Evolutionary conservation across 2,797 vertebrate genomes (phyloP), one percentile per base, ranked within the genome.

Genomic region (Heliangelus exortis): DNA sequence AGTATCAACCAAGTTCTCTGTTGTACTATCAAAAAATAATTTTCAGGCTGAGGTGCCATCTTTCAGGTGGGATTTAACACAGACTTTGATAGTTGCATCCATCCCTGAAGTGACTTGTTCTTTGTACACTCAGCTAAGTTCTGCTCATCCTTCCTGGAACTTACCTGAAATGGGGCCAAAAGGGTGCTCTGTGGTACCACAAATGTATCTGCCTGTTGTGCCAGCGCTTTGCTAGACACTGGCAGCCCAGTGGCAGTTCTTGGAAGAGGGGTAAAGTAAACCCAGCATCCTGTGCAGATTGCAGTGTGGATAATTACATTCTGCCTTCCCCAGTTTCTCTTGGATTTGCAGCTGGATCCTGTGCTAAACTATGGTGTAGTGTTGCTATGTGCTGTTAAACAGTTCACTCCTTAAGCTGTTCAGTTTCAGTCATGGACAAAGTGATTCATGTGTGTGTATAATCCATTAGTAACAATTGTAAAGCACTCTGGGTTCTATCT

Each of bases 371-470:
- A 83, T 51, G 87, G 95, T 79, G 76, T 92, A 82, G 65, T 58
- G 87, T 96, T 96, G 92, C 92, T 94, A 51, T 89, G 92, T 83
- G 94, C 93, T 95, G 90, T 90, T 94, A 92, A 95, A 96, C 89
- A 87, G 85, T 88, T 97, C 91, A 94, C 80, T 95, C 55, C 87
- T 92, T 89, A 87, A 92, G 67, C 91, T 89, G 89, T 96, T 97
- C 91, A 85, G 92, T 87, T 96, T 96, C 92, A 90, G 93, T 96
- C 95, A 94, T 84, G 96, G 96, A 71, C 84, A 74, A 90, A 95
- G 86, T 96, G 95, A 96, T 96, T 96, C 96, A 96, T 95, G 77
- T 71, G 89, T 97, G 95, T 94, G 94, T 76, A 96, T 95, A 96
- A 96, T 96, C 92, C 95, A 97, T 96, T 97, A 96, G 92, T 87